A percentile compares a stretch with the other conserved stretches of the same genome.
These are phyloP conservation scores for Lophius piscatorius DNA, from an alignment of 2,113 vertebrate species.

Conservation along the genomic window DNA sequence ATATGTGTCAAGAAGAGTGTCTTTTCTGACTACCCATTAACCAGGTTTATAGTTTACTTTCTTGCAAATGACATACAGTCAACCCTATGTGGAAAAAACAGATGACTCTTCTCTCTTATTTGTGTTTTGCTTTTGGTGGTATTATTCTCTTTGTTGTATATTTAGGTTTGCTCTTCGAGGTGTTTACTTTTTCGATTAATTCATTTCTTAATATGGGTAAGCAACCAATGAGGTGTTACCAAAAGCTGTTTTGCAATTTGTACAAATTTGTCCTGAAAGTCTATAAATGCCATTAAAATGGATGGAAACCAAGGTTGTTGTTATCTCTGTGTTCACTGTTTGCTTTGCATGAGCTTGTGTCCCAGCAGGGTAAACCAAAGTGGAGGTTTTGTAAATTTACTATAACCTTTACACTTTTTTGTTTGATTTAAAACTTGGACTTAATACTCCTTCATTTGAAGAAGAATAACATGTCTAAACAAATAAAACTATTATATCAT, in stretches of 20 bases:
- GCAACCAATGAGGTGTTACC: slow-evolving; percentile 69
- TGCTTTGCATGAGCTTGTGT: background rate
- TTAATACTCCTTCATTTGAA: too few relatives aligned
- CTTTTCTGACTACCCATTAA: slow-evolving; percentile 11
- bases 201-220: slow-evolving; percentile 73
- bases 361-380: background rate
- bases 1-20: slow-evolving; percentile 23
- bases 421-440: too few relatives aligned
- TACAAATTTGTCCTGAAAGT: slow-evolving; percentile 81
- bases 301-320: slow-evolving; percentile 57
- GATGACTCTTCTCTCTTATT: slow-evolving; percentile 47
- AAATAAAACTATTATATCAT: too few relatives aligned
- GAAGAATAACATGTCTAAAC: too few relatives aligned
- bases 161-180: slow-evolving; percentile 57
- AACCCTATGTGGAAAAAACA: slow-evolving; percentile 35
- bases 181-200: slow-evolving; percentile 73
- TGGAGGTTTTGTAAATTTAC: background rate
- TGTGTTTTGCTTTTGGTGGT: slow-evolving; percentile 35
- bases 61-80: slow-evolving; percentile 28
- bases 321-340: background rate
- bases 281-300: slow-evolving; percentile 82
- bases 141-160: slow-evolving; percentile 44
- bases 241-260: slow-evolving; percentile 82
- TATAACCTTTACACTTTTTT: background rate
- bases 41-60: slow-evolving; percentile 30